Percentiles rank a stretch among this genome's conserved stretches.
Evolutionary conservation across 2,888 invertebrate genomes (phyloP).

Genomic region (Clepsis dumicolana): DNA sequence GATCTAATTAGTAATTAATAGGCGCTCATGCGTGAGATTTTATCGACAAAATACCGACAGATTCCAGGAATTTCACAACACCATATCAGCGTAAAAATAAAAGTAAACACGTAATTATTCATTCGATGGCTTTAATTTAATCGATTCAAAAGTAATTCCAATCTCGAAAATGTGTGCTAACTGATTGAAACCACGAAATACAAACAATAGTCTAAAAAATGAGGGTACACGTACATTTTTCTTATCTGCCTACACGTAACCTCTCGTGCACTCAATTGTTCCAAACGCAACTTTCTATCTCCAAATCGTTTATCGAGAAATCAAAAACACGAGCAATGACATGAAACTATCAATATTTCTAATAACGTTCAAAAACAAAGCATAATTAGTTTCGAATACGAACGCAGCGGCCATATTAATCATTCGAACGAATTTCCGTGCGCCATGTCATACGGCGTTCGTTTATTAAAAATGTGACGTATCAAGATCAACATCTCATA

Average conservation of each 20-base stretch:
- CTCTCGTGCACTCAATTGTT: slow-evolving; percentile 73
- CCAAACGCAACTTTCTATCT: slow-evolving; percentile 80
- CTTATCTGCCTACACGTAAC: slow-evolving; percentile 41
- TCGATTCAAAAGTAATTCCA: slow-evolving; percentile 3
- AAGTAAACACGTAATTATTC: background rate
- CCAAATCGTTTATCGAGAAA: slow-evolving; percentile 78
- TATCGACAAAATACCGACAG: slow-evolving; percentile 20
- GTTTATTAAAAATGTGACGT: slow-evolving; percentile 87
- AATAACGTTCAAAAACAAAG: slow-evolving; percentile 85
- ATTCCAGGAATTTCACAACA: slow-evolving; percentile 9
- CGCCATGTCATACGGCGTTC: slow-evolving; percentile 84
- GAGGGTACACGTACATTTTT: slow-evolving; percentile 27
- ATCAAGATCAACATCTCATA: slow-evolving; percentile 85
- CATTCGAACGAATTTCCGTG: slow-evolving; percentile 85
- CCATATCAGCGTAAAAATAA: background rate
- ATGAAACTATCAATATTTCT: slow-evolving; percentile 86
- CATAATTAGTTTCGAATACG: slow-evolving; percentile 79
- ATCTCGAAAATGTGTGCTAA: slow-evolving; percentile 9
- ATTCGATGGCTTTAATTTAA: background rate
- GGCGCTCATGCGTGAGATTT: slow-evolving; percentile 45
- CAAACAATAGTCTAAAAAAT: slow-evolving; percentile 19
- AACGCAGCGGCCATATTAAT: slow-evolving; percentile 82
- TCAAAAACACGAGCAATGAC: slow-evolving; percentile 83
- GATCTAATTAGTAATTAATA: slow-evolving; percentile 74
- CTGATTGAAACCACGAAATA: background rate